Evolutionary conservation across 2,888 invertebrate genomes (phyloP), one percentile per base, ranked within the genome.

Genomic region (Phania funesta): DNA sequence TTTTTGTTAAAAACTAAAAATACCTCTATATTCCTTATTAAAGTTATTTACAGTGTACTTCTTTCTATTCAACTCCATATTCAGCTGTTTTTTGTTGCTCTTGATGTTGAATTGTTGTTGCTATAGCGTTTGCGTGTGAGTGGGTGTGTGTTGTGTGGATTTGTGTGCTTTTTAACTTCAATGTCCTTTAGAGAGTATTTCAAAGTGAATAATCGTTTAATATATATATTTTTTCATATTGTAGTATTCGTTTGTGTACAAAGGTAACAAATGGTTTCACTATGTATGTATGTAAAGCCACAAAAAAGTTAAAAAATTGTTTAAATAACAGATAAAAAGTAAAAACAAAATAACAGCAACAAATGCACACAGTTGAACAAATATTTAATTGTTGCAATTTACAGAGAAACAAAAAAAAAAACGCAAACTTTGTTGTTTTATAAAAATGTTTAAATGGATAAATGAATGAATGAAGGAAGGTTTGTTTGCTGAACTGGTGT

Each of bases 351-450:
- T 68, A 70, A 50, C 48, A 50, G 32, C 58, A 76, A 75, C 78
- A 82, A 78, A 82, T 82, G 74, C 70, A 75, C 56, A 75, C 87
- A 88, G 89, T 88, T 88, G 86, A 88, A 87, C 88, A 89, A 89
- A 89, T 89, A 89, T 89, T 89, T 89, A 89, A 89, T 89, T 89
- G 88, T 87, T 88, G 89, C 89, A 88, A 76, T 73, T 80, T 67
- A 32, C 48, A 16, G 35, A 8, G 18, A 65, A 35, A 35, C 50
- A 22, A 24, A 44, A 60, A 71, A 58, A 48, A 50, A 50, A 32
- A 74, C 48, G 18, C 24, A 29, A 65, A 64, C 73, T 50, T 56
- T 78, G 76, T 75, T 67, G 41, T 60, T 67, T 7, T 67, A 41
- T 76, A 48, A 58, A 76, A 60, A 76, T 68, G 60, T 68, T 68